Base-by-base conservation (phyloP, 1,140 invertebrate genomes). In the Rhopalosiphum maidis region DNA sequence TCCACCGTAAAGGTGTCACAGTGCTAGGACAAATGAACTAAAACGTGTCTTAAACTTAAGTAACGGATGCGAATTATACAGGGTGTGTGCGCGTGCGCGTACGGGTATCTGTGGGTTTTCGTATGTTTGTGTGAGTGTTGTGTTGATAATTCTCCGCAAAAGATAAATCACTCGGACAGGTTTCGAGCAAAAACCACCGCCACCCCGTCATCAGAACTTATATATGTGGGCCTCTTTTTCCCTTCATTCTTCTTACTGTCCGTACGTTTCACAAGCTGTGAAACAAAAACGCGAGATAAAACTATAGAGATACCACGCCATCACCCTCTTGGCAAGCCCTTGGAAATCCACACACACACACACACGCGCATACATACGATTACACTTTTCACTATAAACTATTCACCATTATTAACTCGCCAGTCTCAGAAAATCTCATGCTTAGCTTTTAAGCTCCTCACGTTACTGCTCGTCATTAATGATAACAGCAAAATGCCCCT, bases 141-240 rank as follows among this genome's bases (percentile, higher is more conserved):
- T n/a, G 91, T 55, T 83, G 91, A 93, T 93, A 93, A 93, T 93
- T 93, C 91, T 93, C 48, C 82, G n/a, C 22, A 25, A 55, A 85
- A 85, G 91, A 93, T 93, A 93, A 93, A 93, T 93, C 91, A 93
- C 91, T 93, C 23, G 91, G 91, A 93, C 91, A 93, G 68, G 91
- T 86, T 55, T 43, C 89, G 23, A 90, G 55, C 54, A 90, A 90
- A 90, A 90, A 90, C 89, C 89, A 43, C 55, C 89, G 21, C 43
- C 37, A 43, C 37, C 54, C 37, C 54, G 0, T 37, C 51, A 37
- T 89, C 88, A 51, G 25, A 43, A 68, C 89, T 90, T 68, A 43
- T 88, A 89, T 55, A 55, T 89, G 88, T 89, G 35, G 48, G 89
- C 41, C 11, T 55, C 22, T 90, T 90, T 90, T 90, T 60, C 89